Conservation (phyloP, 2,113 vertebrate genomes). For the Pseudorasbora parva region DNA sequence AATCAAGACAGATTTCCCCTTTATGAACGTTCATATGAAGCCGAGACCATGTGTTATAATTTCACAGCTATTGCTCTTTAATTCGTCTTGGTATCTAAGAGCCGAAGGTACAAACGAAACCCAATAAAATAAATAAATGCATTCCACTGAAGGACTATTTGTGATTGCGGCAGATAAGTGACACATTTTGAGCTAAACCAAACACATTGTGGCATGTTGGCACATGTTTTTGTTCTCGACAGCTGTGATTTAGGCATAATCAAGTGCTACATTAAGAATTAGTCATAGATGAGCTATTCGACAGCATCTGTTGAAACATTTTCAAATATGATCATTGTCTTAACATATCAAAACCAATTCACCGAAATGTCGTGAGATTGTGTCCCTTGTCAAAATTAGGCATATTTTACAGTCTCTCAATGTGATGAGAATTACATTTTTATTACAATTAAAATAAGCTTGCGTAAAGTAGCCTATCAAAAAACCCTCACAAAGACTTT, state of each 20-base stretch:
- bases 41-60: not conserved
- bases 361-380: not conserved
- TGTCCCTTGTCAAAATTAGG: no score
- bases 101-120: not conserved
- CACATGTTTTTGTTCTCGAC: not conserved
- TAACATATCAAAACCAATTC: not conserved
- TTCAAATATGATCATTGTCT: not conserved
- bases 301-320: not conserved
- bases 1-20: not conserved
- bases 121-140: not conserved
- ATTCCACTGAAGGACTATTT: not conserved
- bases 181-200: not conserved
- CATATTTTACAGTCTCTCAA: no score
- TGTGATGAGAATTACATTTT: not conserved
- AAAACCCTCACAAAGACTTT: not conserved
- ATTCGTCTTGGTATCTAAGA: not conserved
- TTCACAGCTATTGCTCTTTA: not conserved
- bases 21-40: not conserved
- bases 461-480: no score
- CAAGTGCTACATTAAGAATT: not conserved
- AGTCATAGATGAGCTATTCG: not conserved
- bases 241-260: not conserved
- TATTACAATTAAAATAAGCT: not conserved
- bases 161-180: not conserved
- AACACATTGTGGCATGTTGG: not conserved